phyloP scores from a whole-genome alignment of 1,140 invertebrate species.

The Agrilus planipennis region DNA sequence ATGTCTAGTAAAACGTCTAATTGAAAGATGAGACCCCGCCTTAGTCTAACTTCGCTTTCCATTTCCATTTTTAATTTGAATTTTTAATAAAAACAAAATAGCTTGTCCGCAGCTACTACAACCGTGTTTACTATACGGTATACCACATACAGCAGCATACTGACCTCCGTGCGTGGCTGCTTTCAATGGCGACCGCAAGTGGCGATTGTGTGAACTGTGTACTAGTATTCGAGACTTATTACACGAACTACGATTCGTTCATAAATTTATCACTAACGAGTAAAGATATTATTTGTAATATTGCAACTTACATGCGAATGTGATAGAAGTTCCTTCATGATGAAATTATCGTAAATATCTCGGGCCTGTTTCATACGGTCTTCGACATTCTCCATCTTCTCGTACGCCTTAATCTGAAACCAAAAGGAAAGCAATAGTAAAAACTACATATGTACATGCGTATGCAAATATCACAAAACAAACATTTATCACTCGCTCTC shows the following conservation, averaged over 20 bases:
- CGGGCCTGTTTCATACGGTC: slow-evolving; percentile 88
- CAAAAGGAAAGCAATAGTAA: slow-evolving; percentile 11
- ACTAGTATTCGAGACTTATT: neutral
- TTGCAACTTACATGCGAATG: slow-evolving; percentile 88
- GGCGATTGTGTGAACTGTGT: neutral
- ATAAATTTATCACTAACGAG: neutral
- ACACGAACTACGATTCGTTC: neutral
- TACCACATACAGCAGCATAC: neutral
- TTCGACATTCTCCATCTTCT: slow-evolving; percentile 94
- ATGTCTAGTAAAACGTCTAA: no score
- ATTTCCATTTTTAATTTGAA: no score
- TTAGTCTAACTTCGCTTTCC: no score
- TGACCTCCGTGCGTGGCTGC: neutral
- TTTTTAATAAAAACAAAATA: no score
- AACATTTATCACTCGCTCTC: no score
- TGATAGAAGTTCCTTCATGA: slow-evolving; percentile 98
- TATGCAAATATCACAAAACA: no score
- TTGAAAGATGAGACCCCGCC: no score
- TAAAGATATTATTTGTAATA: no score
- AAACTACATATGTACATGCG: slow-evolving; percentile 5
- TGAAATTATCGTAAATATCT: slow-evolving; percentile 99
- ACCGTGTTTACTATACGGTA: neutral
- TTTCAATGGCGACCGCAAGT: neutral
- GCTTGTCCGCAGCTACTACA: no score
- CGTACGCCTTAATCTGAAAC: slow-evolving; percentile 93